Base-by-base conservation (phyloP, 2,797 vertebrate species). In the Danio aesculapii region DNA sequence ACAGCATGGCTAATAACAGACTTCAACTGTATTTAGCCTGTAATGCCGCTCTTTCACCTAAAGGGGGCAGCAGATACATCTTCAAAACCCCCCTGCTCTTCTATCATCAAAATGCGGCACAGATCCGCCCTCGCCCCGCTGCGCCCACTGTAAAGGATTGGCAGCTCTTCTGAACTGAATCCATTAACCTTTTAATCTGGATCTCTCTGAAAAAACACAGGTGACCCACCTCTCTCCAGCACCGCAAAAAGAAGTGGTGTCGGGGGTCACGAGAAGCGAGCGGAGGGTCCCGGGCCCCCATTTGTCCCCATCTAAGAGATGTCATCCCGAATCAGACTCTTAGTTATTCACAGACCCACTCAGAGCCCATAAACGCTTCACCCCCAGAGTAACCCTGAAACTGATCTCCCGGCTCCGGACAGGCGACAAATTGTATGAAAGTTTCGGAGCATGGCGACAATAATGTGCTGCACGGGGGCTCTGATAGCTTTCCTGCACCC, bases 151-250 rank as follows among this genome's bases (percentile, higher is more conserved):
- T 89, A 91, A 87, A 79, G 86, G 77, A 86, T 62, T 55, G 57
- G 74, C 70, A 77, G 89, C 83, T 89, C 90, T 88, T 87, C 88
- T 88, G 85, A 83, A 87, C 64, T 91, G 93, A 93, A 93, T 94
- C 91, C 88, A 92, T 94, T 94, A 94, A 93, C 93, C 93, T 94
- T 94, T 94, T 91, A 82, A 84, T 88, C 88, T 59, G 82, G 84
- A 88, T 91, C 90, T 88, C 88, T 86, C 70, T 86, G 84, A 91
- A 91, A 86, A 84, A 63, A 74, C 30, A 83, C 85, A 47, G 79
- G 88, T 84, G 77, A 85, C 91, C 88, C 84, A 87, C 88, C 84
- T 83, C 84, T 84, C 76, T 67, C 61, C 4, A 87, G 84, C 87
- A 84, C 87, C 88, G 89, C 83, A 88, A 90, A 30, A 86, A 84